These are phyloP conservation scores for Odontesthes bonariensis DNA, from an alignment of 2,113 vertebrate genomes.

Conservation along the genomic window DNA sequence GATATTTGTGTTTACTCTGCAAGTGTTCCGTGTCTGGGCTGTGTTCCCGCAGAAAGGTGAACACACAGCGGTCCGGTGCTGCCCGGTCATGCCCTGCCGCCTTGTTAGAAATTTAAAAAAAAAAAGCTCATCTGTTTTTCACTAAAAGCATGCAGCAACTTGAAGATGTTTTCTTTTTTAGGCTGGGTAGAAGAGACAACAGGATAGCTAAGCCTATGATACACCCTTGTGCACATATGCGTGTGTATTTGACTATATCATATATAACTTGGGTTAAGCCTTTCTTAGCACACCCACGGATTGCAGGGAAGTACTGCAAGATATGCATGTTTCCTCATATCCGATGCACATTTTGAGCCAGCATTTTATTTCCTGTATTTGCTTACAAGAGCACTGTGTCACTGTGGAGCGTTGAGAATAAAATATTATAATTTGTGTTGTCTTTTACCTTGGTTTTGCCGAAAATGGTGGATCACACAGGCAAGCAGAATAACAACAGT, in stretches of 20 bases:
- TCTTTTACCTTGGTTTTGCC: not conserved
- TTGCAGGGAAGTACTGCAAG: conserved; percentile 35
- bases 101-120: not conserved
- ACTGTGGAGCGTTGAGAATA: not conserved
- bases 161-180: conserved; percentile 10
- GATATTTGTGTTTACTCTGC: conserved; percentile 49
- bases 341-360: not conserved
- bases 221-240: not conserved
- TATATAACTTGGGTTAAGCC: not conserved
- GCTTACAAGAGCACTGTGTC: conserved; percentile 3
- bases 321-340: conserved; percentile 33
- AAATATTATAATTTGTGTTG: not conserved
- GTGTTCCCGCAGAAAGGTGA: conserved; percentile 17
- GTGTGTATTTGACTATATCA: not conserved
- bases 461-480: not conserved
- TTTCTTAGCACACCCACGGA: not conserved
- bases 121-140: not conserved
- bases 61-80: conserved; percentile 3
- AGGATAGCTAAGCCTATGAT: not conserved
- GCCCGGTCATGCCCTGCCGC: conserved; percentile 20
- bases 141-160: not conserved
- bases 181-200: not conserved
- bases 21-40: conserved; percentile 28
- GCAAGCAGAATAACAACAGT: conserved; percentile 29
- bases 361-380: conserved; percentile 16